Evolutionary conservation across 2,797 vertebrate genomes (phyloP), one percentile per base, ranked within the genome.

Genomic region (Champsocephalus esox): DNA sequence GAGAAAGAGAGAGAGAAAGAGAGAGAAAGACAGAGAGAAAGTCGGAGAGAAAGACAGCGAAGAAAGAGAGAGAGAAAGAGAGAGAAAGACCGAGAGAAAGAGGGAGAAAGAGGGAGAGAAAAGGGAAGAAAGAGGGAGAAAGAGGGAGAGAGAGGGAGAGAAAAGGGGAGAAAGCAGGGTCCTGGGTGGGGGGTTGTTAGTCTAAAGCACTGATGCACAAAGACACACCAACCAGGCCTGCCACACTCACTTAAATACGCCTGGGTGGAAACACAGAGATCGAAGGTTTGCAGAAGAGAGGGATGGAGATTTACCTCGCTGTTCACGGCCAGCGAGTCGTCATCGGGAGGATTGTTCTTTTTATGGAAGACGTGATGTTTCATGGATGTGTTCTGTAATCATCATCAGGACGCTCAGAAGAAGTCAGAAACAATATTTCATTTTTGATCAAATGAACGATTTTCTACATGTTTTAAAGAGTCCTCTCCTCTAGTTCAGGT

Each of bases 181-280:
- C 59, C 49, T 5, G 54, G 66, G 38, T 28, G 71, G 70, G 70
- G 58, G 77, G 19, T 48, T 84, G 84, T 83, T 87, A 78, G 86
- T 90, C 74, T 77, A 78, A 86, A 80, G 85, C 87, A 80, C 76
- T 64, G 73, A 88, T 74, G 79, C 88, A 90, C 84, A 85, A 80
- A 91, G 80, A 87, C 79, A 75, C 78, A 80, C 74, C 60, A 76
- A 79, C 71, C 82, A 80, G 74, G 66, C 74, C 88, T 92, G 91
- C 86, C 89, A 88, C 81, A 90, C 76, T 90, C 86, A 82, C 88
- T 93, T 88, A 90, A 48, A 19, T 14, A 79, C 73, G 85, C 78
- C 78, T 81, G 86, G 74, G 44, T 73, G 84, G 80, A 59, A 52
- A 4, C 63, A n/a, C 81, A 85, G 62, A 81, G 51, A 69, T 82